Base-by-base conservation (phyloP, 1,140 invertebrate genomes). In the Drosophila sucinea region DNA sequence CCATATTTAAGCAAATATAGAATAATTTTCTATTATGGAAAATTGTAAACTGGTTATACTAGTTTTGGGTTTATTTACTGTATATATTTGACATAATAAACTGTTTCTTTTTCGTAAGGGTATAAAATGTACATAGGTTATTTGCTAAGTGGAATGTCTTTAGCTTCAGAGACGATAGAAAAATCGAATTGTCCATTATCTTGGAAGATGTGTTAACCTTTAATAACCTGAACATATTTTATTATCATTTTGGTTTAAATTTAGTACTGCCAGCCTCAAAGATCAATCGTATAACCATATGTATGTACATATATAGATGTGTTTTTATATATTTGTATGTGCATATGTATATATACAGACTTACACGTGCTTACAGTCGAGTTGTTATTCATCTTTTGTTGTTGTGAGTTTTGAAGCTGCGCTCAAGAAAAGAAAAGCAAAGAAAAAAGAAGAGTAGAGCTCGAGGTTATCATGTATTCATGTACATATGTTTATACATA, bases 311-410 rank as follows among this genome's bases (percentile, higher is more conserved):
- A 44, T 41, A 65, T 41, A n/a, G 29, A 30, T 56, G 8, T 51
- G n/a, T n/a, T 23, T 51, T 4, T 27, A 33, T 60, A 51, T 30
- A 11, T 64, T 60, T 30, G n/a, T 66, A 51, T 60, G 54, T 54
- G 25, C 3, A 55, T 60, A 60, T 40, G 17, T 54, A 23, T 54
- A 55, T 63, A 38, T 32, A 44, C 23, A 40, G 25, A 41, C 23
- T 40, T 40, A 58, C 30, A 55, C 10, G 51, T 65, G 41, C 29
- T 55, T 41, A 29, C 32, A 33, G 30, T 4, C 27, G 55, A 35
- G 30, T 33, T 57, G 55, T 57, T 57, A 35, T 57, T 57, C 55
- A 57, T 57, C 55, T 65, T 56, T 56, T 55, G 30, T 32, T 64
- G 51, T 33, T 29, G 41, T 10, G 40, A 54, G 30, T 29, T 56